Base-by-base conservation (phyloP, 2,113 vertebrate species). In the Halcyon malimbica region DNA sequence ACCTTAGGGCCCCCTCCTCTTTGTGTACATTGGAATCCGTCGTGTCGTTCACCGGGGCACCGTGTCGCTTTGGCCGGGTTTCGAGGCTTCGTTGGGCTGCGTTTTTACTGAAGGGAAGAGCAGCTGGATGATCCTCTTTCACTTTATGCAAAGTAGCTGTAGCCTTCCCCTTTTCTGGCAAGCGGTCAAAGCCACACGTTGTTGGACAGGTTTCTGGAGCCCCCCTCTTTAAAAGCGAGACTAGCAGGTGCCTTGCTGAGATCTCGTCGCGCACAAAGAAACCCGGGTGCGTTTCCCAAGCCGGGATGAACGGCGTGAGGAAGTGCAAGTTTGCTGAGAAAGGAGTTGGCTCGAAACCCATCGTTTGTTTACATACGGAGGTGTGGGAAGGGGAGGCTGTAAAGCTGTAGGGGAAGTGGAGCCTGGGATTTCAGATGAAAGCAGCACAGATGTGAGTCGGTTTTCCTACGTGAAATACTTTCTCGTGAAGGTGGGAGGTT, bases 241-340 rank as follows among this genome's bases (percentile, higher is more conserved):
- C 13, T 2, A 83, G 1, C 96, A 95, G 96, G 94, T 95, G 93
- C 90, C 87, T 96, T 37, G n/a, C 51, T 5, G 78, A 41, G 82
- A 1, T 37, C 59, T 46, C 11, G 1, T 5, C 0, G 25, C 1
- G 8, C 87, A 93, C 96, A 94, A 81, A 93, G 94, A 50, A 9
- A 15, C n/a, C 70, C 8, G 28, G 82, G 68, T 80, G 89, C 48
- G 59, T 16, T 80, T 68, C 60, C 78, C 15, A 8, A 25, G 50
- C 41, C 77, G 29, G 56, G 33, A 3, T 6, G 80, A 42, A 54
- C 79, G 5, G 15, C 7, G 85, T 35, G 74, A 59, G 87, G 74
- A 88, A 87, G 90, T 3, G 24, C 29, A 33, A 56, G 33, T 35
- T 70, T 81, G 84, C 94, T 73, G 84, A 65, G 84, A 13, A 71